Percentiles rank a stretch among this genome's conserved stretches.
phyloP scores from a whole-genome alignment of 2,888 invertebrate genomes.

The Pterobdella sp. region DNA sequence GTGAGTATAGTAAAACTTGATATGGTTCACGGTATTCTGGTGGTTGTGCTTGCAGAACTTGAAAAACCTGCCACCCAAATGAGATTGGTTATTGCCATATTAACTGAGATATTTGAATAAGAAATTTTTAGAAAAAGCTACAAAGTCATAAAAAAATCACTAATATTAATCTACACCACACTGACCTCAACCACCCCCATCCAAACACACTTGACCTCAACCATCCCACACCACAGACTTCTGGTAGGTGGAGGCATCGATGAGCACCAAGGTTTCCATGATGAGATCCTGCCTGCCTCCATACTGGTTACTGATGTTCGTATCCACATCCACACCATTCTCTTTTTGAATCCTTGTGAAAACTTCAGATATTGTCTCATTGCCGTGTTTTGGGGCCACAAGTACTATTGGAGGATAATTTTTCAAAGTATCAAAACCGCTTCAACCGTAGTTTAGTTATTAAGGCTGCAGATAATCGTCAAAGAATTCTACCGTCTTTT shows the following conservation, averaged over 20 bases:
- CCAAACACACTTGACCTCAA: no score
- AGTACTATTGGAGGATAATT: not conserved
- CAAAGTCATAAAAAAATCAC: no score
- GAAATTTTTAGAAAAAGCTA: not conserved
- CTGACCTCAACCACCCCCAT: no score
- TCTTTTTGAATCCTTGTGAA: no score
- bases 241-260: not conserved
- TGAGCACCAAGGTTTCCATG: not conserved
- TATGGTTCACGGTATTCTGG: not conserved
- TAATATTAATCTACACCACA: no score
- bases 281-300: not conserved
- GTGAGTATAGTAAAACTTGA: not conserved
- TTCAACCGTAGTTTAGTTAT: no score
- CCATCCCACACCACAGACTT: not conserved
- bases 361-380: not conserved
- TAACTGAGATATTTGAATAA: no score
- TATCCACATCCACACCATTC: not conserved
- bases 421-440: no score
- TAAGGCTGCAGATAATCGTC: no score
- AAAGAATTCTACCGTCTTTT: not conserved
- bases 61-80: not conserved
- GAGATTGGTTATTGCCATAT: no score
- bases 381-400: not conserved
- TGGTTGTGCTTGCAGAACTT: not conserved
- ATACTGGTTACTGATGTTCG: not conserved